These are phyloP conservation scores for Pantherophis guttatus DNA, from an alignment of 2,113 vertebrate species.

Conservation along the genomic window DNA sequence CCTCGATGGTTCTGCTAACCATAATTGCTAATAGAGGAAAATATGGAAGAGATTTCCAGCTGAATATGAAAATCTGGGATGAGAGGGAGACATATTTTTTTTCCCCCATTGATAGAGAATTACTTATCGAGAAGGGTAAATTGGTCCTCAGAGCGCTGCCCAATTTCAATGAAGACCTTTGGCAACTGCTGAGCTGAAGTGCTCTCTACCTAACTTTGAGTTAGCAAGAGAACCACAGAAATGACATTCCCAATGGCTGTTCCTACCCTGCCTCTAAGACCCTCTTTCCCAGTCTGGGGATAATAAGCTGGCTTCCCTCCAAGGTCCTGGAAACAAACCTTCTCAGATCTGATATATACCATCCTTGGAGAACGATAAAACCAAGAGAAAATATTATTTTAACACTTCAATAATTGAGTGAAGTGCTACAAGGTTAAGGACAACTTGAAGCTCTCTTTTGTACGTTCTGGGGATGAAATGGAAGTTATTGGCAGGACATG, in stretches of 20 bases:
- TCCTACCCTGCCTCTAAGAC: neutral
- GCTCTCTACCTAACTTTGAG: neutral
- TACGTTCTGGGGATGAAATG: neutral
- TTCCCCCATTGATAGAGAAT: slow-evolving; percentile 16
- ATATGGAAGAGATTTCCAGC: slow-evolving; percentile 16
- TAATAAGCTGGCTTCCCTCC: neutral
- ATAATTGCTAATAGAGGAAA: slow-evolving; percentile 44
- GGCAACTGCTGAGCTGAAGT: neutral
- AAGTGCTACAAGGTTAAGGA: neutral
- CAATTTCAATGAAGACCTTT: neutral
- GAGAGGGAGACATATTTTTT: neutral
- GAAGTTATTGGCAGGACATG: neutral
- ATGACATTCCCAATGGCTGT: neutral
- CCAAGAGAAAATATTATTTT: neutral
- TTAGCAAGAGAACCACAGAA: neutral
- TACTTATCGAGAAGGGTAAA: neutral
- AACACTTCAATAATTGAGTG: neutral
- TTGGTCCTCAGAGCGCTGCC: neutral
- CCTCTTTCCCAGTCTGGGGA: neutral
- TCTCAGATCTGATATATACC: neutral
- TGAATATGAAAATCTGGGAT: neutral
- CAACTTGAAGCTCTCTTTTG: neutral
- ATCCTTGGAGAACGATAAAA: neutral
- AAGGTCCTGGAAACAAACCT: neutral
- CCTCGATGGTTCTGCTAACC: slow-evolving; percentile 3